Conservation (phyloP, 1,140 invertebrate species). For the Psix sp. region DNA sequence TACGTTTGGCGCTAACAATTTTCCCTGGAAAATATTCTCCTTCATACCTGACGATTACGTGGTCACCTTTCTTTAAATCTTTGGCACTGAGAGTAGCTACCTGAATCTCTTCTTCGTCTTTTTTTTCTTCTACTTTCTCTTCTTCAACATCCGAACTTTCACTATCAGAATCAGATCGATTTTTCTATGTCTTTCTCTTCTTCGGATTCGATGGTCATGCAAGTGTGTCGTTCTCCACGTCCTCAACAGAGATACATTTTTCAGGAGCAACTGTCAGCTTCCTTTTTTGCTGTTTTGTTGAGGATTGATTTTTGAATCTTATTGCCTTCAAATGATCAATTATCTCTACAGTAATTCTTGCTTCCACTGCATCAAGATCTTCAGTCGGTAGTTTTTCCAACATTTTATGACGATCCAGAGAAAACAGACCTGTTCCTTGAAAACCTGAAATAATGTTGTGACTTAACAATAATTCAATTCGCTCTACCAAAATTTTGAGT, state of each 20-base stretch:
- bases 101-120: not conserved
- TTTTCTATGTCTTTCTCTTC: slow-evolving; percentile 1
- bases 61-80: not conserved
- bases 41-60: not conserved
- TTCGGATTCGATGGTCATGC: slow-evolving; percentile 1
- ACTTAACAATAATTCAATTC: not conserved
- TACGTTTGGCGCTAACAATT: not conserved
- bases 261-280: slow-evolving; percentile 14
- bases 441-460: not conserved
- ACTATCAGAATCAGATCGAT: slow-evolving; percentile 7
- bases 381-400: slow-evolving; percentile 4
- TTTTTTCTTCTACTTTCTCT: not conserved
- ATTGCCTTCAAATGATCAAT: slow-evolving; percentile 7
- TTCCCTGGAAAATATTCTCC: not conserved
- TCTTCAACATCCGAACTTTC: slow-evolving; percentile 5
- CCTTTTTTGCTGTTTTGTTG: slow-evolving; percentile 7
- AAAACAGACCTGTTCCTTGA: not conserved
- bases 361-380: not conserved
- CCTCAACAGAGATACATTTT: slow-evolving; percentile 7
- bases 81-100: not conserved
- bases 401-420: not conserved
- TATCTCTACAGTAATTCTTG: not conserved
- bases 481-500: not conserved
- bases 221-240: slow-evolving; percentile 2
- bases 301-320: slow-evolving; percentile 4